A percentile compares a stretch with the other conserved stretches of the same genome.
These are phyloP conservation scores for Hirtodrosophila alboralis DNA, from an alignment of 2,888 invertebrate species.

Conservation along the genomic window DNA sequence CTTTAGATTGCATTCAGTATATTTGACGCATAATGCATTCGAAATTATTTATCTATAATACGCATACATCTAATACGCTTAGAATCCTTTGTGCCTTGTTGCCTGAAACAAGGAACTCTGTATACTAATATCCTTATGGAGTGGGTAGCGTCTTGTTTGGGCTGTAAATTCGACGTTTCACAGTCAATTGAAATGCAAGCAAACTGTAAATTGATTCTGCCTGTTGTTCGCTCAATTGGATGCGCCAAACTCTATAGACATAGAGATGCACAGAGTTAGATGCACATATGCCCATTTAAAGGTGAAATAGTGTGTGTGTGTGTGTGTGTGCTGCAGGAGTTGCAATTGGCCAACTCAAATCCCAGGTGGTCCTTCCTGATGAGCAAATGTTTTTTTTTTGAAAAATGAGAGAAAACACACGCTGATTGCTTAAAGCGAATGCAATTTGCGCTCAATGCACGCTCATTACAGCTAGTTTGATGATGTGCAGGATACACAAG, in stretches of 20 bases:
- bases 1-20: no score
- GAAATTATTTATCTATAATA: no score
- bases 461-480: constrained; percentile 47
- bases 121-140: background rate
- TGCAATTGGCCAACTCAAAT: no score
- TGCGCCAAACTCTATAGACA: constrained; percentile 15
- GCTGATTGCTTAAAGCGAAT: constrained; percentile 61
- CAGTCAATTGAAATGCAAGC: constrained; percentile 58
- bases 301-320: no score
- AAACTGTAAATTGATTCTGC: constrained; percentile 45
- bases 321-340: no score
- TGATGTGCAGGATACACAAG: constrained; percentile 16
- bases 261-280: constrained; percentile 1
- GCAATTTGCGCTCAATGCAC: constrained; percentile 50
- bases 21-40: no score
- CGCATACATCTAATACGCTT: no score
- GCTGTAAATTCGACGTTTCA: constrained; percentile 53
- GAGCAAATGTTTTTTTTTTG: constrained; percentile 30
- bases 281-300: background rate
- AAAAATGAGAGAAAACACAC: constrained; percentile 26
- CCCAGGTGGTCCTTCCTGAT: background rate
- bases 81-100: no score
- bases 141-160: constrained; percentile 32
- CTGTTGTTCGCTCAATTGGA: constrained; percentile 27
- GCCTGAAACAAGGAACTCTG: no score